Evolutionary conservation across 2,797 vertebrate genomes (phyloP), one percentile per base, ranked within the genome.

Genomic region (Megaceryle alcyon): DNA sequence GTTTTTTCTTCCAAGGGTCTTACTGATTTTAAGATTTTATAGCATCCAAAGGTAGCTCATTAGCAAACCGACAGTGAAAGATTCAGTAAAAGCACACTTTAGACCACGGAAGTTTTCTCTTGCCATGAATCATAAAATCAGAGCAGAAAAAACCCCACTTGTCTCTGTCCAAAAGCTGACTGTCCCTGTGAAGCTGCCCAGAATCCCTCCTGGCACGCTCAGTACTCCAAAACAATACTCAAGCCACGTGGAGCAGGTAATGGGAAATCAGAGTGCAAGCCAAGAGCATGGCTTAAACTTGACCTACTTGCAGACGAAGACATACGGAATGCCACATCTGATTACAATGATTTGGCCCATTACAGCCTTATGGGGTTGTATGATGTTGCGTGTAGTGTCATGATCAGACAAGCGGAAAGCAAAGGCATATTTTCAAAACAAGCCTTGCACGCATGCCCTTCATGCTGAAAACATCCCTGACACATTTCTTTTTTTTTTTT

Each of bases 241-340:
- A 0, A 82, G 79, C 82, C 91, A 93, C 72, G 63, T 94, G 95
- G 93, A 95, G 43, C 90, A 95, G 86, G 94, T 96, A 93, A 79
- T 93, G 94, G 95, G 97, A 97, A 97, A 97, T 92, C 48, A 19
- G 96, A 97, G 86, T 18, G 0, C 4, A 10, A 86, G 92, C 79
- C 89, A 97, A 93, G 90, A 97, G 95, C 65, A 92, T 86, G 94
- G 97, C 98, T 98, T 97, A 98, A 98, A 98, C 98, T 98, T 99
- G 99, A 99, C 98, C 98, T 98, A 99, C 97, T 99, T 99, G 98
- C 96, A 94, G 96, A 97, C 97, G 97, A 98, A 98, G 98, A 93
- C 97, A 97, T 95, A 97, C 25, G 95, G 86, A 94, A 98, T 69
- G 98, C 98, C 98, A 98, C 98, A 98, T 97, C 95, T 97, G 93